phyloP scores from a whole-genome alignment of 2,888 invertebrate genomes.

The Synanthedon andrenaeformis region DNA sequence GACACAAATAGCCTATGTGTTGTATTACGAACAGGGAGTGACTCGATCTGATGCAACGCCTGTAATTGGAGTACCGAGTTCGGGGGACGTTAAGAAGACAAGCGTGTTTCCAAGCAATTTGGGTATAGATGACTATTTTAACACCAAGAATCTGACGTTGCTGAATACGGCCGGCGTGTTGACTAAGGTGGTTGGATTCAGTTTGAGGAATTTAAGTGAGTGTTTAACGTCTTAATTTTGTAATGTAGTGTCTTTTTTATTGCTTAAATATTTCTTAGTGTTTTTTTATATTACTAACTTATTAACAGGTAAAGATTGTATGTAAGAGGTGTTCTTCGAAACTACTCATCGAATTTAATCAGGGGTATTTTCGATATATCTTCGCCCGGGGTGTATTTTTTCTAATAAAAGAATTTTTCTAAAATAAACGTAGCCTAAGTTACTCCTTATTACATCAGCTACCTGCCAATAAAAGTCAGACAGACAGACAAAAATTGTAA shows the following conservation, averaged over 20 bases:
- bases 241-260: too few relatives aligned
- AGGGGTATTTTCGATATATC: too few relatives aligned
- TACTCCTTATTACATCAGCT: too few relatives aligned
- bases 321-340: too few relatives aligned
- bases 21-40: constrained; percentile 58
- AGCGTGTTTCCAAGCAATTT: constrained; percentile 50
- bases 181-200: constrained; percentile 53
- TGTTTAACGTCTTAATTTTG: constrained; percentile 10
- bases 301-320: constrained; percentile 1
- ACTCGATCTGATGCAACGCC: constrained; percentile 31
- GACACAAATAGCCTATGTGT: constrained; percentile 49
- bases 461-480: too few relatives aligned
- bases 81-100: constrained; percentile 36
- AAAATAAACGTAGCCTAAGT: too few relatives aligned
- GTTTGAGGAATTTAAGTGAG: constrained; percentile 55
- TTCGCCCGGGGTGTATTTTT: too few relatives aligned
- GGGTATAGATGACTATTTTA: constrained; percentile 39
- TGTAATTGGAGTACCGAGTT: constrained; percentile 33
- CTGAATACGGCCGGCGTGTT: constrained; percentile 48
- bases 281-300: constrained; percentile 3
- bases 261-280: constrained; percentile 3
- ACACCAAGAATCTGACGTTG: constrained; percentile 48
- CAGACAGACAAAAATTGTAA: too few relatives aligned
- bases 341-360: too few relatives aligned
- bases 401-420: too few relatives aligned